phyloP scores from a whole-genome alignment of 2,113 vertebrate species.

The Anhinga rufa region DNA sequence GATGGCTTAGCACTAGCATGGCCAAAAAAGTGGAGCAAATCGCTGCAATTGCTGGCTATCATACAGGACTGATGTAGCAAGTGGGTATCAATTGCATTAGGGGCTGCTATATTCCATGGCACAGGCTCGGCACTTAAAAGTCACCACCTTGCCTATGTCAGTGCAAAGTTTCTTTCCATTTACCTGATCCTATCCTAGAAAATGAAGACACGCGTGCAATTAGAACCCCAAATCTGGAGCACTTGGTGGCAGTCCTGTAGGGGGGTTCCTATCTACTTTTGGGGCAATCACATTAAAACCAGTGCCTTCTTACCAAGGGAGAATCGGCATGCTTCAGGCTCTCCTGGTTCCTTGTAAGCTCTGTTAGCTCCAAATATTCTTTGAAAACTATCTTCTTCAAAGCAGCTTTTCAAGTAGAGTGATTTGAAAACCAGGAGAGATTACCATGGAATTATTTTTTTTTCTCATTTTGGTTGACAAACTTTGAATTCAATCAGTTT shows the following conservation, averaged over 20 bases:
- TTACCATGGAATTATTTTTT: neutral
- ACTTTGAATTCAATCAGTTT: slow-evolving; percentile 13
- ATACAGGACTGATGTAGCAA: neutral
- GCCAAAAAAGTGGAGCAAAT: neutral
- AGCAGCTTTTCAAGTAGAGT: neutral
- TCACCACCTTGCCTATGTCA: neutral
- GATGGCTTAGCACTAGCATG: neutral
- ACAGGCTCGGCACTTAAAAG: neutral
- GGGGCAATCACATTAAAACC: neutral
- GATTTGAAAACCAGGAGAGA: neutral
- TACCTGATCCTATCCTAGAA: neutral
- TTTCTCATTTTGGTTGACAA: neutral
- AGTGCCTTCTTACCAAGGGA: neutral
- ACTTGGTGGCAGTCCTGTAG: neutral
- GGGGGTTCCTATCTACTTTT: neutral
- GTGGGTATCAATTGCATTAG: rapidly evolving
- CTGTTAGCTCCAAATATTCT: neutral
- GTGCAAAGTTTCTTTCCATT: neutral
- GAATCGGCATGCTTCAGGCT: neutral
- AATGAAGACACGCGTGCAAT: neutral
- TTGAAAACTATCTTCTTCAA: neutral
- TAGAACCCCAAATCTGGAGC: neutral
- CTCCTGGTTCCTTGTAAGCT: neutral
- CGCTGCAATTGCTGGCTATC: neutral
- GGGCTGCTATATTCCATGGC: neutral